Conservation (phyloP, 2,113 vertebrate genomes). For the Osmerus eperlanus region DNA sequence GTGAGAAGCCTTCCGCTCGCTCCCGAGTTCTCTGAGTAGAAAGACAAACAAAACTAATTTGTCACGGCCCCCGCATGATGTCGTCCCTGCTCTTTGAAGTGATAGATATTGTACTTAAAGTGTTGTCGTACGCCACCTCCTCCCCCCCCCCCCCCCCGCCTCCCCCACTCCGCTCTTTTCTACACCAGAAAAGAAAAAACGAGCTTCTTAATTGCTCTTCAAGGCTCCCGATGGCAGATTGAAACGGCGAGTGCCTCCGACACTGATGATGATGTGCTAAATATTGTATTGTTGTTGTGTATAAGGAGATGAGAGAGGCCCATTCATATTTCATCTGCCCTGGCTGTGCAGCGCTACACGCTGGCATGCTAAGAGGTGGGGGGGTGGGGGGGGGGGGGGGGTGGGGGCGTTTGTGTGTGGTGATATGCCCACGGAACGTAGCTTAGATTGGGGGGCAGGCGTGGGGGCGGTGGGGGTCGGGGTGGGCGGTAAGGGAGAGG, state of each 20-base stretch:
- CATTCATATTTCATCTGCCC: constrained; percentile 59
- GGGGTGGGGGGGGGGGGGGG: neutral
- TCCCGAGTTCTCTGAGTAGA: neutral
- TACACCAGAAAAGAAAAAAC: neutral
- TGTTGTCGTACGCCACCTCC: too few species aligned
- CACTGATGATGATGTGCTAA: constrained; percentile 48
- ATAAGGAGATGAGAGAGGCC: constrained; percentile 49
- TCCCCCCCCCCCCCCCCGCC: too few species aligned
- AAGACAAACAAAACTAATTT: neutral
- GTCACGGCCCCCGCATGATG: too few species aligned
- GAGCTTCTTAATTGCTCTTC: constrained; percentile 45
- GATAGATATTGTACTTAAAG: too few species aligned
- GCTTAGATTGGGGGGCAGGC: too few species aligned
- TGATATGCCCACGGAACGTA: neutral
- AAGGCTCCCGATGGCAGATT: constrained; percentile 41
- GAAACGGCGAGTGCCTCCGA: constrained; percentile 41
- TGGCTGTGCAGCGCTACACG: constrained; percentile 20
- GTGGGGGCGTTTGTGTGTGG: neutral
- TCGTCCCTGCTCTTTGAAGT: too few species aligned
- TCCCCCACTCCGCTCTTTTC: too few species aligned
- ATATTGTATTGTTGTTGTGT: constrained; percentile 60
- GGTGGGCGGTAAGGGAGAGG: too few species aligned
- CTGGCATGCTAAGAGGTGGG: constrained; percentile 1
- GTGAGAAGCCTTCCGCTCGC: too few species aligned
- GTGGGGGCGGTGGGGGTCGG: too few species aligned